These are phyloP conservation scores for Geotrypetes seraphini DNA, from an alignment of 2,797 vertebrate species.

Conservation along the genomic window DNA sequence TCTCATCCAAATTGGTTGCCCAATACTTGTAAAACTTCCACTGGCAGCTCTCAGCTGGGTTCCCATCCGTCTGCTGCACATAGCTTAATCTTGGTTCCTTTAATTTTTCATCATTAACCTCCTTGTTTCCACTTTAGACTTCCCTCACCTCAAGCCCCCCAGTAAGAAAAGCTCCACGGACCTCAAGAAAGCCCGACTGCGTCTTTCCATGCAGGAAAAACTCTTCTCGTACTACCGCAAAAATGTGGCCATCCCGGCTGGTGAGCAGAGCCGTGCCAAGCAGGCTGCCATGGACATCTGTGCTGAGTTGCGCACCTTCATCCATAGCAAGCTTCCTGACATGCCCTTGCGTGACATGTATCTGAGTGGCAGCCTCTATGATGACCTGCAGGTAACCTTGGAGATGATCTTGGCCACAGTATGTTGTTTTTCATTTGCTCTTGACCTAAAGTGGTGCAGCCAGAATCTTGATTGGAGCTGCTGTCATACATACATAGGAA, in stretches of 20 bases:
- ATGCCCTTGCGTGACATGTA: slow-evolving; percentile 97
- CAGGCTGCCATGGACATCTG: slow-evolving; percentile 92
- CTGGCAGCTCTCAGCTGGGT: too few species aligned
- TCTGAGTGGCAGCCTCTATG: slow-evolving; percentile 91
- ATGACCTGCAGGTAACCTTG: slow-evolving; percentile 94
- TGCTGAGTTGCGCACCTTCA: slow-evolving; percentile 82
- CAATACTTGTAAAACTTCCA: too few species aligned
- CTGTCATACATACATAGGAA: too few species aligned
- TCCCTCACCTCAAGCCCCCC: slow-evolving; percentile 43
- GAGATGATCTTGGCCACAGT: too few species aligned
- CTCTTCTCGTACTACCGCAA: slow-evolving; percentile 79
- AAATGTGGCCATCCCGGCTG: slow-evolving; percentile 70
- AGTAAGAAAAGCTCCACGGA: slow-evolving; percentile 55
- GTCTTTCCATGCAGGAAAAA: slow-evolving; percentile 85
- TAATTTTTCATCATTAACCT: slow-evolving; percentile 17
- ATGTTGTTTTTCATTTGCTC: too few species aligned
- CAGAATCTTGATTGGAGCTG: too few species aligned
- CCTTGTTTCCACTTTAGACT: too few species aligned
- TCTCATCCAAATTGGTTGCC: too few species aligned
- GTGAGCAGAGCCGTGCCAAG: slow-evolving; percentile 80
- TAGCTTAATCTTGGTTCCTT: background rate
- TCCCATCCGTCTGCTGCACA: too few species aligned
- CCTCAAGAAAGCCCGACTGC: slow-evolving; percentile 71
- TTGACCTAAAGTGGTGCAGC: too few species aligned
- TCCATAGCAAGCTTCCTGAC: slow-evolving; percentile 87